phyloP scores from a whole-genome alignment of 2,888 invertebrate genomes.

The Dichetophora obliterata region DNA sequence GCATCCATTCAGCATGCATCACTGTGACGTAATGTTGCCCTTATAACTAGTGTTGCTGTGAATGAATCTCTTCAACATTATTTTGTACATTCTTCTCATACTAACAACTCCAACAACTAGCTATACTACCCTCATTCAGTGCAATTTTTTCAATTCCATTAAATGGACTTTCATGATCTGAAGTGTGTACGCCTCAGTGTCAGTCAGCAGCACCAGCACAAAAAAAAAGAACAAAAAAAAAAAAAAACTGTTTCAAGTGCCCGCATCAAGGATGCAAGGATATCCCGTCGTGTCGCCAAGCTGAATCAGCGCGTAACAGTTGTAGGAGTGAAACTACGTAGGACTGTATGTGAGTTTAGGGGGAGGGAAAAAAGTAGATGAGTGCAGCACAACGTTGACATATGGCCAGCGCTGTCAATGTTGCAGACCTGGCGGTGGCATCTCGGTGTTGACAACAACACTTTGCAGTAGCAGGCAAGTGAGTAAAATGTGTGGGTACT shows the following conservation, averaged over 20 bases:
- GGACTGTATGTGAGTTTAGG: background rate
- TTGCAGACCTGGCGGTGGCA: slow-evolving; percentile 38
- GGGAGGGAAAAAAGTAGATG: background rate
- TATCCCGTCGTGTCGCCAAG: slow-evolving; percentile 43
- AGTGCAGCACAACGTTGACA: slow-evolving; percentile 32
- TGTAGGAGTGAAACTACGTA: background rate
- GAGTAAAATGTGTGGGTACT: slow-evolving; percentile 24
- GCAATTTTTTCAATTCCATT: slow-evolving; percentile 23
- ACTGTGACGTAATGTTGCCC: slow-evolving; percentile 14
- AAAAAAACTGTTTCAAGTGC: slow-evolving; percentile 4
- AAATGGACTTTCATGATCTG: slow-evolving; percentile 22
- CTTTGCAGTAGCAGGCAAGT: slow-evolving; percentile 3
- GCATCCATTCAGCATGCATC: slow-evolving; percentile 32
- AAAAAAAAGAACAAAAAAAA: background rate
- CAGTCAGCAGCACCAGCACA: slow-evolving; percentile 18
- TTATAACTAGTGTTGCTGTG: background rate
- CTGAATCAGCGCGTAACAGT: slow-evolving; percentile 49
- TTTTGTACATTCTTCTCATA: background rate
- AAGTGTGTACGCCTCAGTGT: background rate
- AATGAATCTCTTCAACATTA: background rate
- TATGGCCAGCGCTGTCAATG: slow-evolving; percentile 32
- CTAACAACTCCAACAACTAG: background rate
- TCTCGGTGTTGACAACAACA: slow-evolving; percentile 14
- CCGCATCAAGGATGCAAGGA: slow-evolving; percentile 29
- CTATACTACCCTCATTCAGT: too few relatives aligned